Evolutionary conservation across 1,140 invertebrate species (phyloP), one percentile per base, ranked within the genome.

Genomic region (Arion vulgaris): DNA sequence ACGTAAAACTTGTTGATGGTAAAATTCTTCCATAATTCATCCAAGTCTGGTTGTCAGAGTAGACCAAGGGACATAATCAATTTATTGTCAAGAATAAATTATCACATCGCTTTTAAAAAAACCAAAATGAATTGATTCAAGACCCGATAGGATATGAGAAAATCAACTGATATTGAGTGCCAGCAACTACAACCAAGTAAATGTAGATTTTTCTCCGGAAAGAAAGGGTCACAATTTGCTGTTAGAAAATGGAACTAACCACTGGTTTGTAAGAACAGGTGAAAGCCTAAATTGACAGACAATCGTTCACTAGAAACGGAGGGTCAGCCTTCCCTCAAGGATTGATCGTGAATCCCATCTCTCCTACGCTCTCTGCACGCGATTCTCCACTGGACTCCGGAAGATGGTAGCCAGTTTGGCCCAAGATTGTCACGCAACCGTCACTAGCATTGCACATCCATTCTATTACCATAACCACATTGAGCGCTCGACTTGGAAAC

Each of bases 201-300:
- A 72, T 72, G n/a, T 38, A 39, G 71, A 13, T n/a, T 39, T 39
- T 39, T 45, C 71, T 45, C 71, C 71, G 71, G 71, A 72, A 72
- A 72, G 38, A 26, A 39, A 15, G 71, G 36, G 71, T 26, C 71
- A 26, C 71, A 45, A 45, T 26, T 45, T 38, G 4, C 71, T 41
- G 71, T 45, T 45, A 72, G 36, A 28, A 28, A 45, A 19, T 41
- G 71, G 71, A 72, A 38, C 71, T 72, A 72, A 72, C 36, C 71
- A 32, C 36, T 72, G 38, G 71, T 26, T 72, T 45, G 71, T 39
- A 38, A 39, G 39, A 45, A 72, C 71, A 72, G 71, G 71, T 72
- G 71, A 72, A 72, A 72, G 71, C 71, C 41, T 45, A 45, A 45
- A 39, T 72, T 72, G 71, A 72, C 71, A 72, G 71, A 72, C 71